phyloP scores from a whole-genome alignment of 2,888 invertebrate species.

The Cantharis nigra region DNA sequence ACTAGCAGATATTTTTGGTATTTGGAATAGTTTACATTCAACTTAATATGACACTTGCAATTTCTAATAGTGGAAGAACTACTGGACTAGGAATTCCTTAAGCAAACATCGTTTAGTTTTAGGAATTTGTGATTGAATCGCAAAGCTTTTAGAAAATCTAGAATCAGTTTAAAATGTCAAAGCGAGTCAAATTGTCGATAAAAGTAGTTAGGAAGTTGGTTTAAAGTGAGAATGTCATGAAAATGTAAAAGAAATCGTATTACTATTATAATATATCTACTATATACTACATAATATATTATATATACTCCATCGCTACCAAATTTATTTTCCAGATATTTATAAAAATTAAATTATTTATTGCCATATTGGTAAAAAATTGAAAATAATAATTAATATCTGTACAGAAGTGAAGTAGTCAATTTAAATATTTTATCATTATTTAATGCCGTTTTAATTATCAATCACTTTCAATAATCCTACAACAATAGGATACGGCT shows the following conservation, averaged over 20 bases:
- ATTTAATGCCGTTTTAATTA: background rate
- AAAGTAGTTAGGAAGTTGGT: slow-evolving; percentile 1
- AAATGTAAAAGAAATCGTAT: background rate
- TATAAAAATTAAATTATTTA: background rate
- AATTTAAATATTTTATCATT: background rate
- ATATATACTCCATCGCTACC: background rate
- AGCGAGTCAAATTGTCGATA: slow-evolving; percentile 25
- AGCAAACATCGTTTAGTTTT: slow-evolving; percentile 26
- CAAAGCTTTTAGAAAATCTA: slow-evolving; percentile 19
- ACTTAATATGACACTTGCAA: background rate
- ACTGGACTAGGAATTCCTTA: slow-evolving; percentile 2
- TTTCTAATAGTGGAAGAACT: background rate
- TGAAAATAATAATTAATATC: background rate
- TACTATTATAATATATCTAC: background rate
- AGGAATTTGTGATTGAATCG: slow-evolving; percentile 23
- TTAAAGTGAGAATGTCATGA: background rate
- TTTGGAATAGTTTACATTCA: background rate
- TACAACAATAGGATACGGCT: background rate
- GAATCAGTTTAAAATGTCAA: slow-evolving; percentile 29
- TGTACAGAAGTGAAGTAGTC: background rate
- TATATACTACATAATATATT: background rate
- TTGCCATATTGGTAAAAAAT: background rate
- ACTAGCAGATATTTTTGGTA: background rate
- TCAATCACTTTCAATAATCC: background rate
- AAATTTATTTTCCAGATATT: background rate